phyloP scores from a whole-genome alignment of 1,140 invertebrate genomes.

The Streblospio benedicti region DNA sequence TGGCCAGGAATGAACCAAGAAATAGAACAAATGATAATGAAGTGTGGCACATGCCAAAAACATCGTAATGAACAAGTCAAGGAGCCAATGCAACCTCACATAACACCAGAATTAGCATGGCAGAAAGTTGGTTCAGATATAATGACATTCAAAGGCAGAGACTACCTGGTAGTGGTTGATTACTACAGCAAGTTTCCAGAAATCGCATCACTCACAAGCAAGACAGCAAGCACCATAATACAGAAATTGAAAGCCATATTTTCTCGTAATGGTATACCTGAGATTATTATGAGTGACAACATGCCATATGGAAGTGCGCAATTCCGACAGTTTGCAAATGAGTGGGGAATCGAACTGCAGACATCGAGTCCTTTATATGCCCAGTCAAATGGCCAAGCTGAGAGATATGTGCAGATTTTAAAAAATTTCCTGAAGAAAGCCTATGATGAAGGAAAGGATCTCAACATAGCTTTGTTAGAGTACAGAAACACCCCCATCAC shows the following conservation, averaged over 20 bases:
- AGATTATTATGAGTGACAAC: constrained; percentile 7
- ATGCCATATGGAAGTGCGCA: constrained; percentile 3
- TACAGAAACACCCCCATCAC: constrained; percentile 4
- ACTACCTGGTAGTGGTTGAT: constrained; percentile 11
- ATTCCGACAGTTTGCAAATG: constrained; percentile 1
- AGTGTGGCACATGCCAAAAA: not conserved
- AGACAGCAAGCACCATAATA: not conserved
- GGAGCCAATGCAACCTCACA: constrained; percentile 1
- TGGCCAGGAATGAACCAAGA: not conserved
- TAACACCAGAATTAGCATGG: constrained; percentile 6
- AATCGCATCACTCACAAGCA: not conserved
- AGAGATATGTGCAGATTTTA: not conserved
- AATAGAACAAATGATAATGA: not conserved
- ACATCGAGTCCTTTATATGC: not conserved
- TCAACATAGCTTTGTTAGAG: constrained; percentile 1
- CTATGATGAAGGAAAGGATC: constrained; percentile 1
- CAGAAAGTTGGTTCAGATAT: constrained; percentile 8
- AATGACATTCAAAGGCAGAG: not conserved
- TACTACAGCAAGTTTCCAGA: constrained; percentile 12
- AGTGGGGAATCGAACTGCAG: not conserved
- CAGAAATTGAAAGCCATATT: not conserved
- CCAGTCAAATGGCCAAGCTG: constrained; percentile 1
- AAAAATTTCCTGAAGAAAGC: constrained; percentile 8
- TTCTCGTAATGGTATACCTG: constrained; percentile 7
- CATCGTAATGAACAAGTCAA: not conserved